Conservation (phyloP, 2,113 vertebrate species). For the Brienomyrus brachyistius region DNA sequence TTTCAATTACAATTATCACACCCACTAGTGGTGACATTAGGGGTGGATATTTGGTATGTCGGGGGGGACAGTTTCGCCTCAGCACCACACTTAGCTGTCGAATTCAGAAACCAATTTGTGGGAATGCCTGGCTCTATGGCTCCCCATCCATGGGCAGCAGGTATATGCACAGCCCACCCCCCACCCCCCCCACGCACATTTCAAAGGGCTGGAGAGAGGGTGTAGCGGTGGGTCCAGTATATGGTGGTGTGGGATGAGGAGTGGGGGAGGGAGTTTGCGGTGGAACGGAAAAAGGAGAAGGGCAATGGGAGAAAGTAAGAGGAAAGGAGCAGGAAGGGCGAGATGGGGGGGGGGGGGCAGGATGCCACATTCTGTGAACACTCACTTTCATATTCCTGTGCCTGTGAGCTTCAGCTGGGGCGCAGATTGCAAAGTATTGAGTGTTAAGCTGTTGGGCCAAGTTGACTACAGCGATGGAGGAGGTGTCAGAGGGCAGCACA, state of each 20-base stretch:
- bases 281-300: not conserved
- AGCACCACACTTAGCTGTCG: not conserved
- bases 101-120: not conserved
- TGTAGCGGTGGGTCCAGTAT: slow-evolving; percentile 33
- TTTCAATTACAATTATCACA: not conserved
- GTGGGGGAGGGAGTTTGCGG: not conserved
- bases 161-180: not conserved
- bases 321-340: not conserved
- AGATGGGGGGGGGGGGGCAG: slow-evolving; percentile 17
- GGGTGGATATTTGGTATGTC: not conserved
- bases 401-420: not conserved
- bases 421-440: slow-evolving; percentile 20
- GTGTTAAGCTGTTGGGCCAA: not conserved
- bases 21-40: not conserved
- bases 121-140: not conserved
- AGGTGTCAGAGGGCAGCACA: not conserved
- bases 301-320: not conserved
- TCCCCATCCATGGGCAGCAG: not conserved
- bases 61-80: not conserved
- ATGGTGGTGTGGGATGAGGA: not conserved
- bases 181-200: not conserved
- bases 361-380: not conserved
- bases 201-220: slow-evolving; percentile 38
- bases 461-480: not conserved
- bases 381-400: not conserved